Evolutionary conservation across 2,113 vertebrate genomes (phyloP), one percentile per base, ranked within the genome.

Genomic region (Pungitius pungitius): DNA sequence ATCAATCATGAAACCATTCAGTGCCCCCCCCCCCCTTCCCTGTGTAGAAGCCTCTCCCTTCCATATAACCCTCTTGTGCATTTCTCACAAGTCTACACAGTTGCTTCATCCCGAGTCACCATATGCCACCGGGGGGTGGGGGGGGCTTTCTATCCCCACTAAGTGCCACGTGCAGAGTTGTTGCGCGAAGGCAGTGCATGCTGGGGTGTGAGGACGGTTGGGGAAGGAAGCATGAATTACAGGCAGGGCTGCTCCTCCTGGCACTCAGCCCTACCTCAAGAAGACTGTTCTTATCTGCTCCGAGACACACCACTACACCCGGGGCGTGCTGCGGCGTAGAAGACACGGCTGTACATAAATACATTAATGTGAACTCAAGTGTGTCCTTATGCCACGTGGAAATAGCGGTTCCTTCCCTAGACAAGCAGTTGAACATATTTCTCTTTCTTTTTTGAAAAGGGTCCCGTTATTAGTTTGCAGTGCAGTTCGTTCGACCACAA

Each of bases 401-500:
- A 4, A 10, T 24, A 2, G 1, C 59, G 30, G 12, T 54, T 55
- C n/a, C 20, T 67, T 56, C 22, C 30, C 54, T 22, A 5, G 6
- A 12, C 24, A 56, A 37, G 11, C 49, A 14, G 42, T 67, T 71
- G 6, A 39, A 54, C 9, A 2, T 17, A 27, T 57, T 57, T 20
- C 5, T 0, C 35, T 33, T 30, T 1, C 13, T n/a, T 51, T 55
- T 30, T 11, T 26, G 1, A 45, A 74, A 80, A 83, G 71, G 2
- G 2, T 45, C 66, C 75, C 10, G 67, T 84, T 88, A 86, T 87
- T 82, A 86, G 78, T 26, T 56, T 33, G 43, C 61, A 75, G 82
- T 42, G 56, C 78, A 73, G 80, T 82, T 87, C 85, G 91, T 92
- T 93, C 88, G 74, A 93, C 93, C 93, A 89, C 93, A 92, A 92